Evolutionary conservation across 2,113 vertebrate genomes (phyloP).

Genomic region (Dicerorhinus sumatrensis): DNA sequence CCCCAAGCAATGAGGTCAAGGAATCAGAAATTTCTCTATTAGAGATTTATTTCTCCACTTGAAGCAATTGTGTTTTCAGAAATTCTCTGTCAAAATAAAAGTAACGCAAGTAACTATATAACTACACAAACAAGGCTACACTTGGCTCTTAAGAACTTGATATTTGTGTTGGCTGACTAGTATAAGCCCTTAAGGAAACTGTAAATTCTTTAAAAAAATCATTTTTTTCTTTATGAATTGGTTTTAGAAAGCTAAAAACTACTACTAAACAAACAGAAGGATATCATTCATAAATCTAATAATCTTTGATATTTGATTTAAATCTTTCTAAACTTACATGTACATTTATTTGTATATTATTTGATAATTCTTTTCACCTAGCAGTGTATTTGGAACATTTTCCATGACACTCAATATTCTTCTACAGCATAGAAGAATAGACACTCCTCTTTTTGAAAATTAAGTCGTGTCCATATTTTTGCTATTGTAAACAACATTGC

Average conservation of each 20-base stretch:
- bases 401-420: neutral
- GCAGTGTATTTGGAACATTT: neutral
- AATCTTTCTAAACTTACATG: neutral
- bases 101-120: neutral
- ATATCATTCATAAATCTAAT: neutral
- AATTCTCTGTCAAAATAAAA: neutral
- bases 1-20: neutral
- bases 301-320: neutral
- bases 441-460: neutral
- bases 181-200: neutral
- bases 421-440: no score
- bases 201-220: neutral
- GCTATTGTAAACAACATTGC: neutral
- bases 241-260: neutral
- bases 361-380: neutral
- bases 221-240: neutral
- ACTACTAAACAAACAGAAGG: neutral
- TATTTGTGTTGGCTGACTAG: neutral
- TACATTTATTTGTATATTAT: neutral
- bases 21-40: neutral
- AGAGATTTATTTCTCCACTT: neutral
- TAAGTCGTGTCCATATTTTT: neutral
- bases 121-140: neutral
- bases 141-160: neutral
- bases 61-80: neutral